Base-by-base conservation (phyloP, 2,888 invertebrate genomes). In the Halocaridina rubra region DNA sequence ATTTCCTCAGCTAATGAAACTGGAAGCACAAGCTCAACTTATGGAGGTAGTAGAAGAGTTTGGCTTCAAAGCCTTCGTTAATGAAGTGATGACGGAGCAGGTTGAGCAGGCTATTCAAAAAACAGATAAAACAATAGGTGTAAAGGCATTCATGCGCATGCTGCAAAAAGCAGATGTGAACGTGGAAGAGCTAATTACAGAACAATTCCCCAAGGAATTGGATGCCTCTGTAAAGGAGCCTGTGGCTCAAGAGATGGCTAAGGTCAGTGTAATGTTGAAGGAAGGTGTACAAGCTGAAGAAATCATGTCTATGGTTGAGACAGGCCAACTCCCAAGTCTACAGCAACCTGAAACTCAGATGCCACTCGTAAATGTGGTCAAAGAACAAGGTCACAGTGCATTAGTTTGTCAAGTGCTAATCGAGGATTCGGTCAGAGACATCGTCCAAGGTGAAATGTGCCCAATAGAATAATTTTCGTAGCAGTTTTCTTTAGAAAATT, bases 281-380 rank as follows among this genome's bases (percentile, higher is more conserved):
- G 87, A 87, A 72, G 87, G 87, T 59, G 61, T 87, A 22, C 85
- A 86, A 53, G 80, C 87, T 3, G 79, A 87, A 67, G 87, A 87
- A 72, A 87, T 87, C 32, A 82, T 87, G 67, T 33, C 85, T 5
- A 82, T 87, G 85, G 72, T 84, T 27, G 87, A 87, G 53, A 59
- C 87, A 24, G 85, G 81, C 13, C 79, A 87, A 67, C 46, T 87
- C 22, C 87, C 85, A 27, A 53, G 39, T 33, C 75, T 87, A 22
- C 71, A 77, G 24, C 78, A 74, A 57, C 87, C 87, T n/a, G 87
- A 87, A 61, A 46, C 80, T n/a, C 87, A 87, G 71, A 80, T 82
- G 61, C 87, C 87, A 53, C 82, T 87, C 3, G 71, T 87, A 59
- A 82, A 84, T 30, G 80, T 84, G 30, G 78, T 87, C 27, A 80